Evolutionary conservation across 2,888 invertebrate genomes (phyloP).

Genomic region (Meteorus cinctellus): DNA sequence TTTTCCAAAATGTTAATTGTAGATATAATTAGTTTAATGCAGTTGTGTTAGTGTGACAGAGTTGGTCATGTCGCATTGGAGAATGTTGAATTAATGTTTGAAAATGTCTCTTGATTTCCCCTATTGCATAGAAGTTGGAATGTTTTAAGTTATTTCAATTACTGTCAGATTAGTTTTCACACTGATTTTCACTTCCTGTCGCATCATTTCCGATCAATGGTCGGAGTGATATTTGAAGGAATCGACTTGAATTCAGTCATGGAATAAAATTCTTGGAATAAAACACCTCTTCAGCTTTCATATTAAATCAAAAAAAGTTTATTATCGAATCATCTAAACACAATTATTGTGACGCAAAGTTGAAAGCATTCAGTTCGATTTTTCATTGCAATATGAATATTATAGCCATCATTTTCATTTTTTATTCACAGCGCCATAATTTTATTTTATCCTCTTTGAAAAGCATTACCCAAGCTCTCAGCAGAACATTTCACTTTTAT

Average conservation of each 20-base stretch:
- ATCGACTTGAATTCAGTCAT: slow-evolving; percentile 11
- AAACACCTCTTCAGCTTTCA: background rate
- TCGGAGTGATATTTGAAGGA: background rate
- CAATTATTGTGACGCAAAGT: background rate
- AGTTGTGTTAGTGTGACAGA: background rate
- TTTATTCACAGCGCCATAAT: too few species aligned
- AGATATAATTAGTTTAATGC: background rate
- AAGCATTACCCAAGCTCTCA: too few species aligned
- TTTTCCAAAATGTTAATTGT: background rate
- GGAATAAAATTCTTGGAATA: background rate
- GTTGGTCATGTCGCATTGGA: too few species aligned
- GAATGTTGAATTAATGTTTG: background rate
- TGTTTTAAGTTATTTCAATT: slow-evolving; percentile 43
- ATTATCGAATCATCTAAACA: background rate
- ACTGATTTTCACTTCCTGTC: slow-evolving; percentile 37
- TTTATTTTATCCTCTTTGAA: too few species aligned
- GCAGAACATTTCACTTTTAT: too few species aligned
- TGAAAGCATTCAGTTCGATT: too few species aligned
- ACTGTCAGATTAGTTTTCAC: slow-evolving; percentile 47
- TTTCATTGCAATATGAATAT: too few species aligned
- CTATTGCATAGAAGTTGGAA: slow-evolving; percentile 23
- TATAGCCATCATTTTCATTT: too few species aligned
- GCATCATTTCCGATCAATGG: slow-evolving; percentile 36
- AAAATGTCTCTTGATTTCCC: slow-evolving; percentile 37
- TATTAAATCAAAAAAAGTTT: background rate